Percentiles rank a stretch among this genome's conserved stretches.
phyloP scores from a whole-genome alignment of 2,113 vertebrate species.

The Brachyistius frenatus region DNA sequence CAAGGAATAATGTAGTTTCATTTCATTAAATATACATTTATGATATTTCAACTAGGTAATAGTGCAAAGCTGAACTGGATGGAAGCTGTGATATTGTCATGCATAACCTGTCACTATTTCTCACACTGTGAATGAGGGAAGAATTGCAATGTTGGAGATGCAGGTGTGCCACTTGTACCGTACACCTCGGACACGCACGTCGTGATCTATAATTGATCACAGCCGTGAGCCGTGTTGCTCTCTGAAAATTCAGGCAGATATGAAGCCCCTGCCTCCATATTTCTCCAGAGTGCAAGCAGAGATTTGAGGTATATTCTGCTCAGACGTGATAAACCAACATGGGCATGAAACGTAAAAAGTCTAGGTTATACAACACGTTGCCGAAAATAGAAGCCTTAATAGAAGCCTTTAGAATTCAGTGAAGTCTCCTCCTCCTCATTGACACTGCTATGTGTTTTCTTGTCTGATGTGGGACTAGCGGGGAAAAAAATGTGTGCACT shows the following conservation, averaged over 20 bases:
- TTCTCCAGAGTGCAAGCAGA: neutral
- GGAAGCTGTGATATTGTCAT: constrained; percentile 34
- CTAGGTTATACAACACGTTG: no score
- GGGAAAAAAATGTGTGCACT: no score
- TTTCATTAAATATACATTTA: neutral
- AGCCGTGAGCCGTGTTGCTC: constrained; percentile 12
- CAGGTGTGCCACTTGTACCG: neutral
- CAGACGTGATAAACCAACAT: no score
- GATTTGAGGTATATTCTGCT: neutral
- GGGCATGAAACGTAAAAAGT: no score
- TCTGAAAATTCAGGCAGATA: constrained; percentile 22
- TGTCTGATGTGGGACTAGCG: no score
- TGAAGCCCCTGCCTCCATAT: neutral
- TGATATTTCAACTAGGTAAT: neutral
- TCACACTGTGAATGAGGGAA: constrained; percentile 27
- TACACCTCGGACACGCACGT: constrained; percentile 14
- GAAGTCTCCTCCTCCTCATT: no score
- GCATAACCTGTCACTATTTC: constrained; percentile 27
- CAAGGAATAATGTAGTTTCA: neutral
- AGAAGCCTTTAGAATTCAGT: no score
- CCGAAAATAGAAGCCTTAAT: no score
- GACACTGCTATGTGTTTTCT: no score
- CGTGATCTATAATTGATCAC: constrained; percentile 59
- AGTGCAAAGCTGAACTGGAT: neutral
- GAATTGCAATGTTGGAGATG: constrained; percentile 30